Conservation (phyloP, 2,797 vertebrate genomes). For the Spatula clypeata region DNA sequence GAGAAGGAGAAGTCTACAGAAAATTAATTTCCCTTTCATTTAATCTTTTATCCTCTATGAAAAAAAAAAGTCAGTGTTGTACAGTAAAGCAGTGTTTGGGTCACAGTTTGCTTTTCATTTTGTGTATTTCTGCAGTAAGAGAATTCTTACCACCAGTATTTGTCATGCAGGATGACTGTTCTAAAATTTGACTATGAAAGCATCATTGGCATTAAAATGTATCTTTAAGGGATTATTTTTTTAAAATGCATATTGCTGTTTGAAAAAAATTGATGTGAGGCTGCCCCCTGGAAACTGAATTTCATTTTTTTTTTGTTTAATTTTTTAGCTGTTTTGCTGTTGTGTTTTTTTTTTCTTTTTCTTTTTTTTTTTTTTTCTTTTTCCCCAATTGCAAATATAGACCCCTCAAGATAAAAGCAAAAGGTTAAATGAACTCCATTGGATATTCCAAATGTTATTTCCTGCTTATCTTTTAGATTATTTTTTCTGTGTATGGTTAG, state of each 20-base stretch:
- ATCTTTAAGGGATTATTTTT: not conserved
- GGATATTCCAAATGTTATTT: not conserved
- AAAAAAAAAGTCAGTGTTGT: not conserved
- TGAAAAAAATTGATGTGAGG: not conserved
- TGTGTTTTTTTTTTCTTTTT: too few species aligned
- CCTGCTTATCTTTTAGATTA: not conserved
- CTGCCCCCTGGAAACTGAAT: not conserved
- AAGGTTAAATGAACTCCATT: not conserved
- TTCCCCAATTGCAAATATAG: not conserved
- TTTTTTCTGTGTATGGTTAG: not conserved
- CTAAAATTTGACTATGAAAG: not conserved
- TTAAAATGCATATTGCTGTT: not conserved
- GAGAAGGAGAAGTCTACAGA: not conserved
- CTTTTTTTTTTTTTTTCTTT: not conserved
- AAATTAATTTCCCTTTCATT: slow-evolving; percentile 23
- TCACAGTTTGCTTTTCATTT: not conserved
- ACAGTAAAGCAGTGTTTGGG: not conserved
- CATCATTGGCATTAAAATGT: not conserved
- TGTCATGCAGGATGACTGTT: not conserved
- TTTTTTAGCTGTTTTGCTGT: not conserved
- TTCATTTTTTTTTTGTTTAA: not conserved
- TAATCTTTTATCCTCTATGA: not conserved
- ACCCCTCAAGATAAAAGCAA: not conserved
- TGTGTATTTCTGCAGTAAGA: not conserved
- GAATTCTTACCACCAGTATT: not conserved